Percentiles rank a stretch among this genome's conserved stretches.
These are phyloP conservation scores for Trachythela sp. DNA, from an alignment of 64 coral and sea anemone species.

Conservation along the genomic window DNA sequence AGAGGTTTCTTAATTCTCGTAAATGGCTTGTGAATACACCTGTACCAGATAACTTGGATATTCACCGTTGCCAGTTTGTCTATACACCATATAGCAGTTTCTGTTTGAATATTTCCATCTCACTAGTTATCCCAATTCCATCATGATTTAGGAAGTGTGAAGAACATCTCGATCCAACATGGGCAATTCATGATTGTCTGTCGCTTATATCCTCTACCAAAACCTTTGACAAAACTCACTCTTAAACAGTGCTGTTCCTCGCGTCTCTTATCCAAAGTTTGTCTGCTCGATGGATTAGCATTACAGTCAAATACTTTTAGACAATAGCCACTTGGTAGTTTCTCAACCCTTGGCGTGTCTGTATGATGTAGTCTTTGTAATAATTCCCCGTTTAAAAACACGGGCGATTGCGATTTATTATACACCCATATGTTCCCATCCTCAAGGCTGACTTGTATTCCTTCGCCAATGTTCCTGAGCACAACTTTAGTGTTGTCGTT, in stretches of 20 bases:
- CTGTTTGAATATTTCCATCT: neutral
- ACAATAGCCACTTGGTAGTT: conserved; percentile 3
- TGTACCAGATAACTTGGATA: neutral
- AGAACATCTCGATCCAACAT: conserved; percentile 13
- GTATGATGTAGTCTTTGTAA: neutral
- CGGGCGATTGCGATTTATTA: neutral
- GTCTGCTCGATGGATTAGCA: neutral
- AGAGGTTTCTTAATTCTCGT: neutral
- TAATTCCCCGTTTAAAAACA: conserved; percentile 14
- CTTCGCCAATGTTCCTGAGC: neutral
- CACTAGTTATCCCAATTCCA: neutral
- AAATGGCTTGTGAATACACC: neutral
- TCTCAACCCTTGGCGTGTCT: neutral
- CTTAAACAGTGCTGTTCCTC: neutral
- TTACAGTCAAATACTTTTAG: conserved; percentile 14
- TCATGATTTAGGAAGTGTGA: neutral
- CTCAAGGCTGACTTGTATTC: neutral
- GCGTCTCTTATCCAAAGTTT: neutral
- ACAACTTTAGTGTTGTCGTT: neutral
- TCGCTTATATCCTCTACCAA: neutral
- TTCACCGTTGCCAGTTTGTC: too few relatives aligned
- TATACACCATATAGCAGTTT: neutral
- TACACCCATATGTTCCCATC: neutral
- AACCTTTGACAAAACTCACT: conserved; percentile 9
- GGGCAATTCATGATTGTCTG: conserved; percentile 2